Evolutionary conservation across 1,140 invertebrate species (phyloP).

Genomic region (Cherax destructor): DNA sequence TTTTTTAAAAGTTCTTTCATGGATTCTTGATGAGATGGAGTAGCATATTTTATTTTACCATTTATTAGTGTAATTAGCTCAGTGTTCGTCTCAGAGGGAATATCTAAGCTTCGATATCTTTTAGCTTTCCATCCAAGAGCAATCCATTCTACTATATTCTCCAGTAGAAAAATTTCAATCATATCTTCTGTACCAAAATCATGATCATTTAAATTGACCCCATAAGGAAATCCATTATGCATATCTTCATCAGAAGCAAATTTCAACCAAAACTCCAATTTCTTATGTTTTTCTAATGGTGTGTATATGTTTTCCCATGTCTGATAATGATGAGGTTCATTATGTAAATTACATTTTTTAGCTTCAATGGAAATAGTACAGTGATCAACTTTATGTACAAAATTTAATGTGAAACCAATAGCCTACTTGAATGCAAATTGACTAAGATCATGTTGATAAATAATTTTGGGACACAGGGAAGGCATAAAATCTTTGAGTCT

Average conservation of each 20-base stretch:
- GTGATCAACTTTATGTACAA: conserved; percentile 11
- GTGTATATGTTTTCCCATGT: conserved; percentile 1
- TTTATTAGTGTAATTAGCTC: no score
- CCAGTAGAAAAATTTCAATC: background rate
- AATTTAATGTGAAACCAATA: conserved; percentile 35
- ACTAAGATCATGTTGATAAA: conserved; percentile 33
- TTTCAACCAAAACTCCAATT: conserved; percentile 12
- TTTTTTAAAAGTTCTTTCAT: no score
- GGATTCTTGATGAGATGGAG: no score
- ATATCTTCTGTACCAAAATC: conserved; percentile 13
- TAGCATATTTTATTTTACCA: no score
- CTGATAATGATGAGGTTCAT: conserved; percentile 44
- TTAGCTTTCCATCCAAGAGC: conserved; percentile 46
- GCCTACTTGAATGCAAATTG: conserved; percentile 47
- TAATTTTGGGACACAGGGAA: conserved; percentile 1
- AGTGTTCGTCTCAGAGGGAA: no score
- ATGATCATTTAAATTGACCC: no score
- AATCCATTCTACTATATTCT: conserved; percentile 25
- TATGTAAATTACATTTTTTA: conserved; percentile 8
- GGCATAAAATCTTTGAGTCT: conserved; percentile 15
- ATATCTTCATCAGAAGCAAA: background rate
- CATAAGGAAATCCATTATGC: background rate
- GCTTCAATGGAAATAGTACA: conserved; percentile 9
- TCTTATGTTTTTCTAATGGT: background rate
- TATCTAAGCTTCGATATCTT: background rate